A percentile compares a stretch with the other conserved stretches of the same genome.
phyloP scores from a whole-genome alignment of 1,140 invertebrate species.

The Stegodyphus dumicola region DNA sequence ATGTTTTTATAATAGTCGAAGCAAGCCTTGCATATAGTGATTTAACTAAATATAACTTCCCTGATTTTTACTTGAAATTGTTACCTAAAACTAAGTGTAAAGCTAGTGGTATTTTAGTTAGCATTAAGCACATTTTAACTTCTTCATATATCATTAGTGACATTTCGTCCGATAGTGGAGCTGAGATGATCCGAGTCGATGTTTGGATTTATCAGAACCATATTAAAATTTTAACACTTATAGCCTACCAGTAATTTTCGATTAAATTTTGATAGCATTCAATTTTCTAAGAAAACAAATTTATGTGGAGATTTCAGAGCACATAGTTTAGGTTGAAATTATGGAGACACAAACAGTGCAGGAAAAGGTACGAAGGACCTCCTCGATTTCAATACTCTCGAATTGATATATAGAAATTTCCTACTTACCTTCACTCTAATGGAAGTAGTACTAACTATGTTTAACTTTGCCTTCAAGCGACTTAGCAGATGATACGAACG shows the following conservation, averaged over 20 bases:
- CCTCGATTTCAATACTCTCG: not conserved
- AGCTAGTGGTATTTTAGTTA: not conserved
- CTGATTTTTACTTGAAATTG: not conserved
- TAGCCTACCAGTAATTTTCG: not conserved
- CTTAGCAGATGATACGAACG: not conserved
- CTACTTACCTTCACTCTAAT: not conserved
- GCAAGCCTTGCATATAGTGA: not conserved
- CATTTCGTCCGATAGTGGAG: not conserved
- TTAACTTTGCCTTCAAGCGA: not conserved
- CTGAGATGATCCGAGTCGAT: not conserved
- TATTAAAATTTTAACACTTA: not conserved
- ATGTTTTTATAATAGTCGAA: not conserved
- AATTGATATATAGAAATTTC: slow-evolving; percentile 5
- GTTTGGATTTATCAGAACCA: not conserved
- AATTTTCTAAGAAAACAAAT: not conserved
- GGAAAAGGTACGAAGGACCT: not conserved
- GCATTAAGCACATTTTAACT: slow-evolving; percentile 1
- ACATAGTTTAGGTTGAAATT: not conserved
- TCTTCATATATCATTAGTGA: not conserved
- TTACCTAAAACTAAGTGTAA: not conserved
- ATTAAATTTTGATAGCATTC: not conserved
- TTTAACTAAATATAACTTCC: not conserved
- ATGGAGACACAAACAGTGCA: not conserved
- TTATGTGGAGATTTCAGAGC: slow-evolving; percentile 4
- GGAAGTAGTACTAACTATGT: not conserved